phyloP scores from a whole-genome alignment of 1,140 invertebrate species.

The Potamilus streckersoni region DNA sequence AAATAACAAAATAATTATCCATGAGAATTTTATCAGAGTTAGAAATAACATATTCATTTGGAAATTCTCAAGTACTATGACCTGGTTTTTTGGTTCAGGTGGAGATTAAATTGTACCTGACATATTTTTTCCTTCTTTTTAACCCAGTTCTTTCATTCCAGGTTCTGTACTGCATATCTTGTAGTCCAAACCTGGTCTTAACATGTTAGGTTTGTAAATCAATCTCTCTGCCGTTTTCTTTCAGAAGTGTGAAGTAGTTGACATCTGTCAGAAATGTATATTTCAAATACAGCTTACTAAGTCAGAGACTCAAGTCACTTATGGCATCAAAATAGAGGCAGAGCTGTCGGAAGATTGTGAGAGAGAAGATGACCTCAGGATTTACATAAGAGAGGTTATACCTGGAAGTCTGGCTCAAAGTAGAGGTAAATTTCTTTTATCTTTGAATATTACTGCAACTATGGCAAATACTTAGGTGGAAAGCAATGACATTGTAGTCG shows the following conservation, averaged over 20 bases:
- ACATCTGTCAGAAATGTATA: conserved; percentile 95
- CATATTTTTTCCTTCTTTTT: no score
- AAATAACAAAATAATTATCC: no score
- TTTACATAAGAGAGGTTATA: conserved; percentile 93
- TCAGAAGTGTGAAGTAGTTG: conserved; percentile 94
- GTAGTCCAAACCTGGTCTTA: no score
- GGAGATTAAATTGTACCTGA: no score
- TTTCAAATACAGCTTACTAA: conserved; percentile 93
- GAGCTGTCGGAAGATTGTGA: conserved; percentile 96
- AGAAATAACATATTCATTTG: no score
- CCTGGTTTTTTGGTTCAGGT: no score
- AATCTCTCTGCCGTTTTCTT: conserved; percentile 23
- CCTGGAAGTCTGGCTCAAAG: conserved; percentile 95
- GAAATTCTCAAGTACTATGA: no score
- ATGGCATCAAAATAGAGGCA: conserved; percentile 97
- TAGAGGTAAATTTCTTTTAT: conserved; percentile 79
- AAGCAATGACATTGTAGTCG: no score
- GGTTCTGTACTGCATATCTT: no score
- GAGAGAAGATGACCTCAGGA: conserved; percentile 94
- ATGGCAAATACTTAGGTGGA: neutral
- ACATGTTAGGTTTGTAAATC: no score
- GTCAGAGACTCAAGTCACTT: conserved; percentile 67
- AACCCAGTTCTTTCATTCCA: no score
- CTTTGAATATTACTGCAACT: neutral
- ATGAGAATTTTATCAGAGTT: no score